Base-by-base conservation (phyloP, 2,113 vertebrate genomes). In the Sorex fumeus region DNA sequence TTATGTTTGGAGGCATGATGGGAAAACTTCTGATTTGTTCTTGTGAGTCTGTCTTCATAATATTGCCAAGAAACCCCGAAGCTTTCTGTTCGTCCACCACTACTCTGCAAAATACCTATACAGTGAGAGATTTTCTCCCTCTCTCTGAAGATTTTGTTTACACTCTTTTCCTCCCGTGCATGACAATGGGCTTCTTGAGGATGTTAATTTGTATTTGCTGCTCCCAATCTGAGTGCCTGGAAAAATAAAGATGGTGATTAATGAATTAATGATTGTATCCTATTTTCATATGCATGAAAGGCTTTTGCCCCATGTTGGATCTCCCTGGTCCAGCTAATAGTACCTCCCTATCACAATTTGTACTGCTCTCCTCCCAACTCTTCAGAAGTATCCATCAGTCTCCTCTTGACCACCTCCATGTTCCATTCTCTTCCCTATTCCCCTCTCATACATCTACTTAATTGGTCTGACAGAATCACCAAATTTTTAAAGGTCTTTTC, bases 401-500 rank as follows among this genome's bases (percentile, higher is more conserved):
- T 40, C 40, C 40, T 40, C 40, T 67, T 27, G 16, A 30, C 27
- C 16, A 30, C 77, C 34, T 86, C 79, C 15, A 85, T 70, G 3
- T 74, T 47, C 19, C 32, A 64, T 16, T 60, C 13, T 79, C 30
- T 82, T 25, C 60, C 89, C 13, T 70, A 72, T 69, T 53, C 28
- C 2, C 69, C 25, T 12, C 62, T 84, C 13, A 9, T 23, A 3
- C 50, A 77, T 71, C 64, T 86, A 69, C 10, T 60, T 57, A 69
- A 4, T 19, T 91, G 3, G 27, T 86, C 79, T 60, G 79, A 95
- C 11, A 71, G 11, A 80, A 77, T 72, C 90, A 43, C 60, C 32
- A 70, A 36, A 21, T 87, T 81, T 67, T 66, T 36, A 36, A 11
- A 28, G 6, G 34, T n/a, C 87, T 74, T 95, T 92, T 64, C 50